phyloP scores from a whole-genome alignment of 1,140 invertebrate genomes.

The Planococcus citri region DNA sequence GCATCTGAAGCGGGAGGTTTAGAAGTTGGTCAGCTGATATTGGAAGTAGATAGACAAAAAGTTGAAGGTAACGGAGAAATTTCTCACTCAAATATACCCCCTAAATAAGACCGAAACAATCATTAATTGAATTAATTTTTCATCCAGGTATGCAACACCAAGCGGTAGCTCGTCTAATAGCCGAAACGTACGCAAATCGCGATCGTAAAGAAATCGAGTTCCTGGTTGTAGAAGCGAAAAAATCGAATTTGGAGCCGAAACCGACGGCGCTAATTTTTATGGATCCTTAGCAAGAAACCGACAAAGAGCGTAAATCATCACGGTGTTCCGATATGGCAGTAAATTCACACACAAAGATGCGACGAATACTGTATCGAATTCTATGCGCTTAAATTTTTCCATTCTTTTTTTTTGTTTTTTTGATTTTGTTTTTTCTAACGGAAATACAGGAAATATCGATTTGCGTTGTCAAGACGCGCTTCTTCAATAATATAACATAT shows the following conservation, averaged over 20 bases:
- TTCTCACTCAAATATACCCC: too few relatives aligned
- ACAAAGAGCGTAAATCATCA: background rate
- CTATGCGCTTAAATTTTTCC: background rate
- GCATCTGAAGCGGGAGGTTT: constrained; percentile 81
- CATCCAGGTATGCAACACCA: constrained; percentile 46
- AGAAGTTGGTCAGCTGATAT: constrained; percentile 83
- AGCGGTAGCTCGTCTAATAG: constrained; percentile 76
- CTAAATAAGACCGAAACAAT: too few relatives aligned
- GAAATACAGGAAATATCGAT: background rate
- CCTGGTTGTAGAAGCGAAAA: constrained; percentile 76
- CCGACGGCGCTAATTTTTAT: constrained; percentile 74
- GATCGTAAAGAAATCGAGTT: constrained; percentile 79
- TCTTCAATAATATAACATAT: constrained; percentile 3
- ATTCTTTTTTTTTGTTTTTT: background rate
- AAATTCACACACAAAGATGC: too few relatives aligned
- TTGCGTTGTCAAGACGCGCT: background rate
- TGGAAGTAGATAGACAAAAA: constrained; percentile 80
- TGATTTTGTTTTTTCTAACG: too few relatives aligned
- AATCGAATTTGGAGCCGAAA: constrained; percentile 77
- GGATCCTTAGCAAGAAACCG: constrained; percentile 60
- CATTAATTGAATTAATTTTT: background rate
- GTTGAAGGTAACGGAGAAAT: constrained; percentile 51
- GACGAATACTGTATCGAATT: background rate
- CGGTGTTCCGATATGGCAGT: too few relatives aligned
- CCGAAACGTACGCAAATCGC: constrained; percentile 73